These are phyloP conservation scores for Dynastes maya DNA, from an alignment of 2,888 invertebrate genomes.

Conservation along the genomic window DNA sequence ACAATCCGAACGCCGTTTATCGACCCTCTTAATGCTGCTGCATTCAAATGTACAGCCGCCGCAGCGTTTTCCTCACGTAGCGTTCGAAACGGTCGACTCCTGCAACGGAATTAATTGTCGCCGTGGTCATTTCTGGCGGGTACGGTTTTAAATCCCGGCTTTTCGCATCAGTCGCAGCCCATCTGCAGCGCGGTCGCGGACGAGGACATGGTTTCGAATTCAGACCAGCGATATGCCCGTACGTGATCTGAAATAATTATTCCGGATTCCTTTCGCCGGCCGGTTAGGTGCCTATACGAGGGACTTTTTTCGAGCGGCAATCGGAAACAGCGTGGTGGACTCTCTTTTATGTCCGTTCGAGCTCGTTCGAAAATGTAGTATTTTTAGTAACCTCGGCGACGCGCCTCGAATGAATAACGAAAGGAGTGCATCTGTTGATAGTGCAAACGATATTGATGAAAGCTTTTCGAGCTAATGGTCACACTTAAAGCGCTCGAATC, in stretches of 20 bases:
- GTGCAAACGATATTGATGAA: not conserved
- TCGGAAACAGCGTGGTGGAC: slow-evolving; percentile 18
- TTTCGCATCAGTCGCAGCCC: slow-evolving; percentile 10
- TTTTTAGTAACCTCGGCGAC: slow-evolving; percentile 1
- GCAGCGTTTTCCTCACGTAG: slow-evolving; percentile 22
- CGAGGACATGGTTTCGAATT: slow-evolving; percentile 30
- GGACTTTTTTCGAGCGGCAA: slow-evolving; percentile 17
- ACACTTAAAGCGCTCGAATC: too few species aligned
- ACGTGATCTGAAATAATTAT: slow-evolving; percentile 47
- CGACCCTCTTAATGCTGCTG: slow-evolving; percentile 11
- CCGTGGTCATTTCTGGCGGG: slow-evolving; percentile 25
- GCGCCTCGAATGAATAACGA: slow-evolving; percentile 11
- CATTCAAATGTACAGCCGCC: slow-evolving; percentile 25
- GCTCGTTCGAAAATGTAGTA: slow-evolving; percentile 32
- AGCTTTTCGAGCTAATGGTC: not conserved
- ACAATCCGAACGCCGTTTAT: slow-evolving; percentile 14
- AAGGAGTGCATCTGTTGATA: slow-evolving; percentile 19
- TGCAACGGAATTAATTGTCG: slow-evolving; percentile 39
- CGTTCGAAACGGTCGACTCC: slow-evolving; percentile 27
- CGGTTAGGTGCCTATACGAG: not conserved
- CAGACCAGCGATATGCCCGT: slow-evolving; percentile 32
- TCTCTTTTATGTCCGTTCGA: slow-evolving; percentile 26
- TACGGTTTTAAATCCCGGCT: slow-evolving; percentile 35
- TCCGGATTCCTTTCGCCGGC: slow-evolving; percentile 17
- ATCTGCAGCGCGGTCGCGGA: slow-evolving; percentile 32